These are phyloP conservation scores for Antigone vipio DNA, from an alignment of 2,113 vertebrate species.

Conservation along the genomic window DNA sequence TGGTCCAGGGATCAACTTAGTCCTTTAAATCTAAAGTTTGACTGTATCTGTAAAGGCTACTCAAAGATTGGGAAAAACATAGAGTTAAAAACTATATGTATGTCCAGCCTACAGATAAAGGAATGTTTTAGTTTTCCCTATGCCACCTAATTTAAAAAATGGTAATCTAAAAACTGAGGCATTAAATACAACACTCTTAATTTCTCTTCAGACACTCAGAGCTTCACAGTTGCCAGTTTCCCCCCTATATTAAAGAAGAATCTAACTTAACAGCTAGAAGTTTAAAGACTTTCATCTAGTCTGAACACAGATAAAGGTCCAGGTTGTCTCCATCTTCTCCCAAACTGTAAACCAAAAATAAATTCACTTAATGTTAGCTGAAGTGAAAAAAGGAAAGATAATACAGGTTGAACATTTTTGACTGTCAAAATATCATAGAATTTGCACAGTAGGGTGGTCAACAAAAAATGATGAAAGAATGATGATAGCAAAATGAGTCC, in stretches of 20 bases:
- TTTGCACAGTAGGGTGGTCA: neutral
- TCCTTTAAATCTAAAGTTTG: neutral
- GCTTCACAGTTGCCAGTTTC: neutral
- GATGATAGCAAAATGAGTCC: neutral
- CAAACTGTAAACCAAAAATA: neutral
- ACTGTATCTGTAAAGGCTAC: neutral
- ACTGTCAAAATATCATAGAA: neutral
- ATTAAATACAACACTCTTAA: neutral
- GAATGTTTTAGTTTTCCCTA: neutral
- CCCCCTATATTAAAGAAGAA: neutral
- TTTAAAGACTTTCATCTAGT: neutral
- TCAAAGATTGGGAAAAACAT: neutral
- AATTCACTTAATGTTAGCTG: neutral
- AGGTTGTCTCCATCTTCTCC: neutral
- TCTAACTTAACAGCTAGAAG: neutral
- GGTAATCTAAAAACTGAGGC: neutral
- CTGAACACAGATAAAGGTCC: neutral
- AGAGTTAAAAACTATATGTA: neutral
- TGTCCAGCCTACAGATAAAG: neutral
- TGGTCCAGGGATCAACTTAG: neutral
- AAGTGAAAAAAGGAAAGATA: neutral
- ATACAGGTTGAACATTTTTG: neutral
- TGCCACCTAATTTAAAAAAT: neutral
- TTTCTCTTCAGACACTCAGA: neutral
- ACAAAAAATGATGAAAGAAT: neutral